Percentiles rank a stretch among this genome's conserved stretches.
Evolutionary conservation across 1,140 invertebrate genomes (phyloP).

Genomic region (Drosophila ficusphila): DNA sequence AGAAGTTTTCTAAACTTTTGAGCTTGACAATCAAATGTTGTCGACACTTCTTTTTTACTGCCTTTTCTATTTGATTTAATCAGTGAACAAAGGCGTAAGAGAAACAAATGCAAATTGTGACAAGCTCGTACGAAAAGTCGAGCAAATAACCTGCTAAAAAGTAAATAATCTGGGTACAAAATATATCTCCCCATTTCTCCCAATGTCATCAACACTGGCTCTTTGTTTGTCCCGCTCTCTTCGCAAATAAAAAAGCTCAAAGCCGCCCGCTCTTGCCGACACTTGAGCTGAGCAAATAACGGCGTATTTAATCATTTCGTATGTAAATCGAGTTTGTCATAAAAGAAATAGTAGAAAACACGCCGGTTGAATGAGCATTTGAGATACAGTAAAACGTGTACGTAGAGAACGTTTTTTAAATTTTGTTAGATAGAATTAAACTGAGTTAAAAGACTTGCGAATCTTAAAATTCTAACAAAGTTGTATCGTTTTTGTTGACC

Average conservation of each 20-base stretch:
- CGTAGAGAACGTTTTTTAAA: background rate
- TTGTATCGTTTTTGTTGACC: too few relatives aligned
- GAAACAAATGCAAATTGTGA: conserved; percentile 55
- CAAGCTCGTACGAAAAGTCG: conserved; percentile 3
- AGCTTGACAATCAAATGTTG: conserved; percentile 29
- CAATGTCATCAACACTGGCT: background rate
- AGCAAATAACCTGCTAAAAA: conserved; percentile 37
- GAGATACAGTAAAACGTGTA: background rate
- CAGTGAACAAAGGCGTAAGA: conserved; percentile 27
- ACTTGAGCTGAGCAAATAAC: conserved; percentile 39
- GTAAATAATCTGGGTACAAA: conserved; percentile 47
- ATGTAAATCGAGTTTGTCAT: conserved; percentile 70
- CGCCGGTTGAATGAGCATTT: conserved; percentile 1
- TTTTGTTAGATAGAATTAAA: background rate
- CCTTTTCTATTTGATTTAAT: conserved; percentile 47
- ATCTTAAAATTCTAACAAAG: too few relatives aligned
- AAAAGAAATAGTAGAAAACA: conserved; percentile 40
- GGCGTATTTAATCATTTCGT: conserved; percentile 68
- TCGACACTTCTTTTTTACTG: conserved; percentile 6
- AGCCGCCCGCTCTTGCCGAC: conserved; percentile 4
- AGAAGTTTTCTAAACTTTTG: conserved; percentile 1
- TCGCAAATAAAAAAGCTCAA: conserved; percentile 16
- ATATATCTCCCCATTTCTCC: background rate
- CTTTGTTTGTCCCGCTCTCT: background rate
- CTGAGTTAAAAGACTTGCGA: too few relatives aligned